These are phyloP conservation scores for Tetramorium bicarinatum DNA, from an alignment of 2,888 invertebrate species.

Conservation along the genomic window DNA sequence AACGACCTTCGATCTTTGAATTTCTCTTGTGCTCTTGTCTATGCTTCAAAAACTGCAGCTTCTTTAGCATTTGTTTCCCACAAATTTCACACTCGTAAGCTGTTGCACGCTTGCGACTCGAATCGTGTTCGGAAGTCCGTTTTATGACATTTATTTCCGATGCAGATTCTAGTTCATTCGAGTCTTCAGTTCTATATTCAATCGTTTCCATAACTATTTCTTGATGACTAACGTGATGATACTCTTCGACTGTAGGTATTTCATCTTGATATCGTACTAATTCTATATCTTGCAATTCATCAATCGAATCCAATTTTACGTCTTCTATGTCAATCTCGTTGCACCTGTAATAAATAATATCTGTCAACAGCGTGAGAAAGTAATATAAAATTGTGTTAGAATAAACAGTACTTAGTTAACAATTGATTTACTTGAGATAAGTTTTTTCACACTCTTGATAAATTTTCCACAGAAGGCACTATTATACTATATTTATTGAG, in stretches of 20 bases:
- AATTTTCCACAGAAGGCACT: constrained; percentile 28
- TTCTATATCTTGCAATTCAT: constrained; percentile 59
- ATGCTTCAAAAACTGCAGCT: constrained; percentile 73
- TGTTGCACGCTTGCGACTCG: constrained; percentile 47
- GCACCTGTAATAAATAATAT: constrained; percentile 68
- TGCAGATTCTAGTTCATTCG: background rate
- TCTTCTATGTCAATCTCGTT: constrained; percentile 58
- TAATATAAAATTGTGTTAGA: background rate
- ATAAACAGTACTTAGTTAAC: constrained; percentile 14
- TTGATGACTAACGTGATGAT: constrained; percentile 64
- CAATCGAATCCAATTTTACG: constrained; percentile 54
- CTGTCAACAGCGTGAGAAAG: constrained; percentile 44
- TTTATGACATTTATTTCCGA: background rate
- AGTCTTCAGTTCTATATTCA: constrained; percentile 45
- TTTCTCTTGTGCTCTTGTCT: constrained; percentile 73
- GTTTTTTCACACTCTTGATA: constrained; percentile 1
- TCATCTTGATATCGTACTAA: constrained; percentile 66
- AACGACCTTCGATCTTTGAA: constrained; percentile 71
- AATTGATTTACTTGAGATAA: constrained; percentile 33
- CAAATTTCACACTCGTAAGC: constrained; percentile 77
- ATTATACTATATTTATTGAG: background rate
- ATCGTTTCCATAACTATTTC: constrained; percentile 64
- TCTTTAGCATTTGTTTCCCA: constrained; percentile 73
- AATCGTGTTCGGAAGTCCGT: background rate
- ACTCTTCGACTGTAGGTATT: constrained; percentile 62